Percentiles rank a stretch among this genome's conserved stretches.
Conservation (phyloP, 2,888 invertebrate species). For the Actias luna region DNA sequence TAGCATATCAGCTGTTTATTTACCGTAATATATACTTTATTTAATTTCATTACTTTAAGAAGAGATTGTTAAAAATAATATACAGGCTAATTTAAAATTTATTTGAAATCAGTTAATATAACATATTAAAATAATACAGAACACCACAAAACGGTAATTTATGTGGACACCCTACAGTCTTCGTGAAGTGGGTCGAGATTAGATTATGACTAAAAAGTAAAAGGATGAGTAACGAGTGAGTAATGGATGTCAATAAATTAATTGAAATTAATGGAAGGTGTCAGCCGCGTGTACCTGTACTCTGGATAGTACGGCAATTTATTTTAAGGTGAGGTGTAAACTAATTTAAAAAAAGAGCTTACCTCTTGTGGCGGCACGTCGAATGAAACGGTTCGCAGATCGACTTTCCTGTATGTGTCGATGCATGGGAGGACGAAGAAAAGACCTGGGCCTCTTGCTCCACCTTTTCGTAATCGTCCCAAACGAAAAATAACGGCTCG, state of each 20-base stretch:
- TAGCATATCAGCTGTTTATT: too few species aligned
- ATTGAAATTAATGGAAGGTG: slow-evolving; percentile 6
- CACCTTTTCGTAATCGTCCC: slow-evolving; percentile 88
- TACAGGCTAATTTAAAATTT: neutral
- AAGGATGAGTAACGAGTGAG: slow-evolving; percentile 7
- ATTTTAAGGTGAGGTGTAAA: slow-evolving; percentile 5
- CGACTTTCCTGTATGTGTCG: slow-evolving; percentile 95
- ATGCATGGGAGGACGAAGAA: slow-evolving; percentile 97
- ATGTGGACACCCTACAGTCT: neutral
- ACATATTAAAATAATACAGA: neutral
- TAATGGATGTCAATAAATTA: slow-evolving; percentile 7
- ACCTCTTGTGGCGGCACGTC: slow-evolving; percentile 99
- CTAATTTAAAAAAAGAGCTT: slow-evolving; percentile 26
- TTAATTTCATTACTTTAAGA: too few species aligned
- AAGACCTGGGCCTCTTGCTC: slow-evolving; percentile 92
- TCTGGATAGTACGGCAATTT: slow-evolving; percentile 1
- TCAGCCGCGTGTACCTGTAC: slow-evolving; percentile 3
- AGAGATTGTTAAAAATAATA: neutral
- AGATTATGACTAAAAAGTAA: slow-evolving; percentile 8
- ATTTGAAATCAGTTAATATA: neutral
- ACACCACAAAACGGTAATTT: neutral
- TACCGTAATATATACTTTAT: too few species aligned
- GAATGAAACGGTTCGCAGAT: slow-evolving; percentile 95
- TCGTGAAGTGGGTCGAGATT: neutral
- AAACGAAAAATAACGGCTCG: slow-evolving; percentile 94